Conservation (phyloP, 2,113 vertebrate genomes). For the Galeopterus variegatus region DNA sequence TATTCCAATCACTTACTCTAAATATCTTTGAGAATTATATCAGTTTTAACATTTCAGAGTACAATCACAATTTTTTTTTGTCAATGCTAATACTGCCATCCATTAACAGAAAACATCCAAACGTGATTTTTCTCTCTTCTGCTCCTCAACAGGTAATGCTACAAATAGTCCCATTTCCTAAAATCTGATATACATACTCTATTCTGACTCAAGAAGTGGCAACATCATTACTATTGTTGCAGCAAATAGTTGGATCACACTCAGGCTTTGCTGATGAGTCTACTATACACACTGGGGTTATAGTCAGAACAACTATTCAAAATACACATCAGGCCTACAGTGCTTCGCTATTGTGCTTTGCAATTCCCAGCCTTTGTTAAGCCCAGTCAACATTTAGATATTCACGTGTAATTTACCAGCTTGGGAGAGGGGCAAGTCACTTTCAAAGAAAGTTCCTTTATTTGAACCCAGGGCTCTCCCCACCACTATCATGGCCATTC, state of each 20-base stretch:
- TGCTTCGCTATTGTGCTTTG: neutral
- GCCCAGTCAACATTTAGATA: neutral
- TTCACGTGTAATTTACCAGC: neutral
- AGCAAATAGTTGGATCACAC: neutral
- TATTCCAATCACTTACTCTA: conserved; percentile 58
- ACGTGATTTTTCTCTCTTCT: conserved; percentile 1
- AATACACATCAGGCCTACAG: neutral
- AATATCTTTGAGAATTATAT: conserved; percentile 65
- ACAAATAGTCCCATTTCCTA: neutral
- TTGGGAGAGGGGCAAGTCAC: neutral
- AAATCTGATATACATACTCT: neutral
- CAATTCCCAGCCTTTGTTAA: neutral
- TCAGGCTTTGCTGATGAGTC: neutral
- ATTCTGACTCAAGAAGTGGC: conserved; percentile 21
- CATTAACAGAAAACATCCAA: conserved; percentile 44
- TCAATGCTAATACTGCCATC: conserved; percentile 52
- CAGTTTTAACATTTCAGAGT: conserved; percentile 73
- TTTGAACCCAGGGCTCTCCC: too few species aligned
- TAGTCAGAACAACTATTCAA: neutral
- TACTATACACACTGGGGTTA: neutral
- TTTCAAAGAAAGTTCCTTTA: neutral
- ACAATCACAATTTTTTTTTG: conserved; percentile 46
- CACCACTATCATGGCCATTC: neutral
- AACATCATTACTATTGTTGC: neutral
- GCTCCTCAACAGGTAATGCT: neutral